These are phyloP conservation scores for Theretra japonica DNA, from an alignment of 2,888 invertebrate genomes.

Conservation along the genomic window DNA sequence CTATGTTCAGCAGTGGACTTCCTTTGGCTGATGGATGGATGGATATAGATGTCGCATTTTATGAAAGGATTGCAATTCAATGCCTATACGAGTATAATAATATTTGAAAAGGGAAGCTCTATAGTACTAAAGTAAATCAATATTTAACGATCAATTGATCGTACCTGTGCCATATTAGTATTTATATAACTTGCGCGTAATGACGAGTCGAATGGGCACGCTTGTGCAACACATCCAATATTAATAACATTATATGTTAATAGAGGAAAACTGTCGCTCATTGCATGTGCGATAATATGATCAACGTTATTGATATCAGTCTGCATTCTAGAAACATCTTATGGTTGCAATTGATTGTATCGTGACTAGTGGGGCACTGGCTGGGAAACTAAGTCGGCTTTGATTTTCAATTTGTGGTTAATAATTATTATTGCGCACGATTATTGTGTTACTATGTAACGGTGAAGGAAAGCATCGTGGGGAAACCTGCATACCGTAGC, in stretches of 20 bases:
- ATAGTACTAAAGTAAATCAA: background rate
- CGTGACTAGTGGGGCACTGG: background rate
- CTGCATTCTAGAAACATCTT: background rate
- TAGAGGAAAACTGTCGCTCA: conserved; percentile 1
- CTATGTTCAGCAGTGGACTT: no score
- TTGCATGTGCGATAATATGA: background rate
- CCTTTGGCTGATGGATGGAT: no score
- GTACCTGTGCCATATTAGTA: background rate
- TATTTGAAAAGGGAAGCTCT: no score
- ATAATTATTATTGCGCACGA: no score
- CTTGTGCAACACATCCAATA: background rate
- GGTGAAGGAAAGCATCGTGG: no score
- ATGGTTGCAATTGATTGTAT: background rate
- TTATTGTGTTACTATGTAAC: no score
- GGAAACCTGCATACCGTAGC: no score
- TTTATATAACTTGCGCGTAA: background rate
- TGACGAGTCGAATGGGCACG: background rate
- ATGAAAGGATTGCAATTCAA: no score
- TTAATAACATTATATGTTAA: background rate
- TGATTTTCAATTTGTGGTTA: background rate
- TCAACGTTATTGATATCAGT: background rate
- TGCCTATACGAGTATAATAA: no score
- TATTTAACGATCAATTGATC: background rate
- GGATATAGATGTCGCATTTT: no score
- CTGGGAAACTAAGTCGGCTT: background rate